A percentile compares a stretch with the other conserved stretches of the same genome.
phyloP scores from a whole-genome alignment of 2,113 vertebrate species.

The Xiphophorus couchianus region DNA sequence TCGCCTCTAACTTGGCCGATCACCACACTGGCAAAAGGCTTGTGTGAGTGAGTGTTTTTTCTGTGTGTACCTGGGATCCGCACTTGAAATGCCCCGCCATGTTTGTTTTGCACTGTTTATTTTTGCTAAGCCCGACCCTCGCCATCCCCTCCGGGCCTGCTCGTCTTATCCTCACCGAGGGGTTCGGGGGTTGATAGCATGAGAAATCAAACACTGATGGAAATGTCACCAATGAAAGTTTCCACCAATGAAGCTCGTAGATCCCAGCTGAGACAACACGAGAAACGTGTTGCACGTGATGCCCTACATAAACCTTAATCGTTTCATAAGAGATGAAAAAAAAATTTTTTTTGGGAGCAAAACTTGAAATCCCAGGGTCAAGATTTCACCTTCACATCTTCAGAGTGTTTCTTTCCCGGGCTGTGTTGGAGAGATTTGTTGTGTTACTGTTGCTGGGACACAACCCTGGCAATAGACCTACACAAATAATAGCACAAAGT shows the following conservation, averaged over 20 bases:
- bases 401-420: not conserved
- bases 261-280: not conserved
- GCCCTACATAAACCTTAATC: not conserved
- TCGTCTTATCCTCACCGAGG: conserved; percentile 29
- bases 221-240: conserved; percentile 19
- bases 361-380: conserved; percentile 7
- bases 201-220: conserved; percentile 36
- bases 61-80: conserved; percentile 54
- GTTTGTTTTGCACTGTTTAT: conserved; percentile 73
- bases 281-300: not conserved
- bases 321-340: not conserved
- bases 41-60: conserved; percentile 10
- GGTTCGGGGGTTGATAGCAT: conserved; percentile 25
- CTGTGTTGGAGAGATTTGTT: not conserved
- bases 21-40: conserved; percentile 29
- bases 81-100: conserved; percentile 55
- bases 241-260: not conserved
- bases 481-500: conserved; percentile 9
- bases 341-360: not conserved
- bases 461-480: conserved; percentile 1
- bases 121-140: conserved; percentile 52
- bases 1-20: conserved; percentile 29
- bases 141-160: conserved; percentile 32
- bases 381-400: not conserved
- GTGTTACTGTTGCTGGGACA: conserved; percentile 16